Evolutionary conservation across 2,888 invertebrate genomes (phyloP).

Genomic region (Dione vanillae): DNA sequence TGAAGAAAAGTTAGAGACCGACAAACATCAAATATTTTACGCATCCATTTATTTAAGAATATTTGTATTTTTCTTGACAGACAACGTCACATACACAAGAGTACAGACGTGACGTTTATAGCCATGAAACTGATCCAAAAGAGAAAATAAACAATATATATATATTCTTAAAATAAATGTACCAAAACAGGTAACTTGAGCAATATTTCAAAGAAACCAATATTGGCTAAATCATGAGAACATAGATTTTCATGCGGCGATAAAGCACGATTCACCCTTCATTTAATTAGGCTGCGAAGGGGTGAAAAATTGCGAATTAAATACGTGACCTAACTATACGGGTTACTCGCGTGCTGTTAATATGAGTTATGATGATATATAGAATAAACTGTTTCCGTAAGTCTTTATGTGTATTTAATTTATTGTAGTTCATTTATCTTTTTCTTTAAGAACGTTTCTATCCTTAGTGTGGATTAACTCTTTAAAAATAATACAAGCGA

Average conservation of each 20-base stretch:
- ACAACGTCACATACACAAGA: too few species aligned
- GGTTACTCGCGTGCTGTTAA: slow-evolving; percentile 8
- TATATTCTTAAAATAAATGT: too few species aligned
- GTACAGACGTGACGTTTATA: too few species aligned
- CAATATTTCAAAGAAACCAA: slow-evolving; percentile 17
- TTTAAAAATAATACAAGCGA: too few species aligned
- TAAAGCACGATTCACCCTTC: slow-evolving; percentile 27
- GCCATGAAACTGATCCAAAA: too few species aligned
- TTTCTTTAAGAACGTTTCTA: too few species aligned
- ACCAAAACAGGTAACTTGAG: neutral
- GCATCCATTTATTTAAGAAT: too few species aligned
- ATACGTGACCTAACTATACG: slow-evolving; percentile 22
- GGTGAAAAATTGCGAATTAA: slow-evolving; percentile 30
- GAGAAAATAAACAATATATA: too few species aligned
- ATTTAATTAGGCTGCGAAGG: slow-evolving; percentile 29
- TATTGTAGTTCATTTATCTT: neutral
- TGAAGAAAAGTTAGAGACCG: too few species aligned
- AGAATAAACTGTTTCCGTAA: slow-evolving; percentile 9
- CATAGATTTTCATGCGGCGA: slow-evolving; percentile 16
- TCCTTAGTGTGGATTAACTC: too few species aligned
- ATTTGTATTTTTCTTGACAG: too few species aligned
- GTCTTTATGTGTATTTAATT: neutral
- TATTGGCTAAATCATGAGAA: slow-evolving; percentile 1
- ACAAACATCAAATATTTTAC: too few species aligned
- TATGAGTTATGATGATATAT: slow-evolving; percentile 17